Percentiles rank a stretch among this genome's conserved stretches.
phyloP scores from a whole-genome alignment of 2,888 invertebrate genomes.

The Mycogona germanica region DNA sequence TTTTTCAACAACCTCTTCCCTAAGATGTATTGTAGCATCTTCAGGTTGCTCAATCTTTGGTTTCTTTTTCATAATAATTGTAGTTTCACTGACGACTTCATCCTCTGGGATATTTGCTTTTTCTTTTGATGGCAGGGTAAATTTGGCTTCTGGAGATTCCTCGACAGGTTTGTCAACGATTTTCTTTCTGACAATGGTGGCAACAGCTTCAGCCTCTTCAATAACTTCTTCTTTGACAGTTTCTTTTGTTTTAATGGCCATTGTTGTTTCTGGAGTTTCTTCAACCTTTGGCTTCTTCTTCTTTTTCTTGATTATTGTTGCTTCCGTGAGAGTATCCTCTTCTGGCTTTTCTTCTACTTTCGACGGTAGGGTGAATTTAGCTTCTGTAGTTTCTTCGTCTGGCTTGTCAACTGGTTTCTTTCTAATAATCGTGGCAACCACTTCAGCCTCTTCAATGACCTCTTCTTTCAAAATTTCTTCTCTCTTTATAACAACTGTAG shows the following conservation, averaged over 20 bases:
- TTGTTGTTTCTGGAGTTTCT: constrained; percentile 23
- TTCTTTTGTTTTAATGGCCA: background rate
- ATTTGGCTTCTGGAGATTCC: background rate
- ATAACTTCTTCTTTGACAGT: background rate
- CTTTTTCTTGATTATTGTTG: constrained; percentile 8
- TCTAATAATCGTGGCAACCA: constrained; percentile 21
- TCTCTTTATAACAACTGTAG: background rate
- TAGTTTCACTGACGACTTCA: constrained; percentile 12
- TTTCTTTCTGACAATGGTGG: background rate
- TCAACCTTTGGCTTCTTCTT: constrained; percentile 15
- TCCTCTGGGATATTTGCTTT: constrained; percentile 7
- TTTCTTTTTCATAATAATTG: constrained; percentile 4
- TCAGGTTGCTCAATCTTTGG: constrained; percentile 22
- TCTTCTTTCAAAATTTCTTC: background rate
- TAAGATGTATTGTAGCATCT: constrained; percentile 12
- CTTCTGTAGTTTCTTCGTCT: constrained; percentile 9
- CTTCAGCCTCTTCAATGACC: constrained; percentile 12
- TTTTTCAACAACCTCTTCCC: background rate
- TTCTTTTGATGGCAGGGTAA: background rate
- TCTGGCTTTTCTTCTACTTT: constrained; percentile 5
- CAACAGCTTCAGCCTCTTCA: constrained; percentile 8
- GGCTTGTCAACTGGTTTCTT: constrained; percentile 22
- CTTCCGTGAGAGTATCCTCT: constrained; percentile 14
- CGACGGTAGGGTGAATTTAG: background rate
- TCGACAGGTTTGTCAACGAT: background rate